A percentile compares a stretch with the other conserved stretches of the same genome.
These are phyloP conservation scores for Protomyctophum bolini DNA, from an alignment of 2,113 vertebrate species.

Conservation along the genomic window DNA sequence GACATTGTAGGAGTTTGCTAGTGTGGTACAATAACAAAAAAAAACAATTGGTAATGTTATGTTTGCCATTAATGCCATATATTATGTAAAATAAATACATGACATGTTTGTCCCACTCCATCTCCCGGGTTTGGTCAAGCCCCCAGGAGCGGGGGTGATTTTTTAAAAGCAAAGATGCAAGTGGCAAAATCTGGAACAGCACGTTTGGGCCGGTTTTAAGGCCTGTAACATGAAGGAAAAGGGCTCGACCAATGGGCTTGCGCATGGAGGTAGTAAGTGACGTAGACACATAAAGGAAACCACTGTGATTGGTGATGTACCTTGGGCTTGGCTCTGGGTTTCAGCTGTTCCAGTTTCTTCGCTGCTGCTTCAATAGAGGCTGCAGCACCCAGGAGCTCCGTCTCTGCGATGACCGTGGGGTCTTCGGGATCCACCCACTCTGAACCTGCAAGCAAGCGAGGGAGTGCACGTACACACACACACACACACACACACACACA, in stretches of 20 bases:
- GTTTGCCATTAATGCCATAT: no score
- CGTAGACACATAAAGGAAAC: not conserved
- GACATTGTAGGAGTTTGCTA: not conserved
- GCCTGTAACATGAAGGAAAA: no score
- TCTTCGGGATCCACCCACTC: slow-evolving; percentile 99
- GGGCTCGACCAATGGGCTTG: no score
- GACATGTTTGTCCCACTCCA: no score
- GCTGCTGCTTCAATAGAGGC: slow-evolving; percentile 98
- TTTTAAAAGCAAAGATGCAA: no score
- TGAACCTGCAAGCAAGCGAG: slow-evolving; percentile 79
- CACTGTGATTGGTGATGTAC: slow-evolving; percentile 65
- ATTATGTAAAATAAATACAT: no score
- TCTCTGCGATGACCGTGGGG: slow-evolving; percentile 96
- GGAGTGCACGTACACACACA: not conserved
- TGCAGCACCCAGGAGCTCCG: slow-evolving; percentile 93
- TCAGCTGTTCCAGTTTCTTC: slow-evolving; percentile 98
- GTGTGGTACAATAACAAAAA: not conserved
- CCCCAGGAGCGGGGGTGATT: no score
- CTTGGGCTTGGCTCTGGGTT: slow-evolving; percentile 96
- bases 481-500: not conserved
- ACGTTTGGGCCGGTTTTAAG: no score
- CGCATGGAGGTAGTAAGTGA: no score
- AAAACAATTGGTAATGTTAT: no score
- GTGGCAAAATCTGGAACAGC: no score
- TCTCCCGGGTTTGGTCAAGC: no score